Evolutionary conservation across 1,140 invertebrate species (phyloP).

Genomic region (Andrena cerasifolii): DNA sequence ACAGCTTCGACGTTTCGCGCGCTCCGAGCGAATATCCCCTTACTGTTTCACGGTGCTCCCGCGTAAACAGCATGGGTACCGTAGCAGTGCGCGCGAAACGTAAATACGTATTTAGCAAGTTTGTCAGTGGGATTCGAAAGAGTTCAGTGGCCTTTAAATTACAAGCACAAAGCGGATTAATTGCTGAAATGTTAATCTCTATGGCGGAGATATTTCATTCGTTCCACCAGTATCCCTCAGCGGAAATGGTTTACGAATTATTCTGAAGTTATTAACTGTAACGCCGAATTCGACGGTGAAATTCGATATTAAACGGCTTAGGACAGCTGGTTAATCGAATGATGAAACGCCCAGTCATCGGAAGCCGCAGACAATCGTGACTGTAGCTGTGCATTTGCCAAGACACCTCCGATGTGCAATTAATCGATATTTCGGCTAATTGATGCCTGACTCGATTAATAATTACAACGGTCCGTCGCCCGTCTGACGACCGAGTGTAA

Average conservation of each 20-base stretch:
- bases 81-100: neutral
- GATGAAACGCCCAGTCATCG: slow-evolving; percentile 63
- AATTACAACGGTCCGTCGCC: slow-evolving; percentile 69
- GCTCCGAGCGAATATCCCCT: neutral
- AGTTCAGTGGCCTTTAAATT: too few species aligned
- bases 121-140: too few species aligned
- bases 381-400: slow-evolving; percentile 36
- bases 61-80: too few species aligned
- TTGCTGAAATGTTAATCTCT: too few species aligned
- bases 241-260: too few species aligned
- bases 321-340: slow-evolving; percentile 67
- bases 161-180: too few species aligned
- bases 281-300: too few species aligned
- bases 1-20: neutral
- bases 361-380: slow-evolving; percentile 66
- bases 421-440: slow-evolving; percentile 75
- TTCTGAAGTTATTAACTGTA: too few species aligned
- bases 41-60: neutral
- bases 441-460: slow-evolving; percentile 77
- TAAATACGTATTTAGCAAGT: neutral
- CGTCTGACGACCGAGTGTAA: slow-evolving; percentile 49
- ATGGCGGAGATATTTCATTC: too few species aligned
- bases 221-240: too few species aligned
- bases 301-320: neutral
- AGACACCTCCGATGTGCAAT: slow-evolving; percentile 70